These are phyloP conservation scores for Latheticus oryzae DNA, from an alignment of 2,888 invertebrate species.

Conservation along the genomic window DNA sequence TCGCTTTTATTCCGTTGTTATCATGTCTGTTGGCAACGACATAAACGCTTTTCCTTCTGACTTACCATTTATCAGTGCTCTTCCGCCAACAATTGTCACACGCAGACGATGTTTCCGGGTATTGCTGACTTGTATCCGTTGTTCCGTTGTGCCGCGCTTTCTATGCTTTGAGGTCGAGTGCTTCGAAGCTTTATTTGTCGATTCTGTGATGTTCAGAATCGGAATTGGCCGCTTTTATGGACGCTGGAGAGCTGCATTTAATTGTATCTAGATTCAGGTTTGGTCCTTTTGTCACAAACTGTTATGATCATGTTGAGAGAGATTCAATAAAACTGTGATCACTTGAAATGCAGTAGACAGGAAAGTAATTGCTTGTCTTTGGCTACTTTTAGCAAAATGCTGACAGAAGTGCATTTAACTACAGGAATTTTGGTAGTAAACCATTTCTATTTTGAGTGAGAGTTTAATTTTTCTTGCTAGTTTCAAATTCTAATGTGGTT, in stretches of 20 bases:
- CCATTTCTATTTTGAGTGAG: too few relatives aligned
- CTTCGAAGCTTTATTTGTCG: conserved; percentile 32
- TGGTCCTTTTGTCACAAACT: conserved; percentile 23
- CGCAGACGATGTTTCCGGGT: conserved; percentile 36
- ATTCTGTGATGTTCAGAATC: conserved; percentile 32
- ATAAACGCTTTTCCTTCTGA: conserved; percentile 18
- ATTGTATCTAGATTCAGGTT: conserved; percentile 26
- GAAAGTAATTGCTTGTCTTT: conserved; percentile 8
- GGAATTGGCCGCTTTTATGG: conserved; percentile 18
- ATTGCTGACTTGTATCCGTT: conserved; percentile 37
- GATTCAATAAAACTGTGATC: conserved; percentile 3
- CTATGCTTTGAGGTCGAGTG: conserved; percentile 30
- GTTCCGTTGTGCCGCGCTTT: conserved; percentile 30
- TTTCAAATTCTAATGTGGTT: too few relatives aligned
- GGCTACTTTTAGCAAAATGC: neutral
- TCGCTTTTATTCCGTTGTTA: too few relatives aligned
- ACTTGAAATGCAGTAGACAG: conserved; percentile 9
- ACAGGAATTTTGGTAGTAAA: too few relatives aligned
- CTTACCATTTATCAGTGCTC: conserved; percentile 41
- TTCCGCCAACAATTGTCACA: conserved; percentile 42
- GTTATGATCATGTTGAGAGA: conserved; percentile 24
- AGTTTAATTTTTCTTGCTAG: too few relatives aligned
- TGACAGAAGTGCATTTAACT: too few relatives aligned
- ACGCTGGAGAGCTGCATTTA: conserved; percentile 27
- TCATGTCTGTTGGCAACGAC: conserved; percentile 31